phyloP scores from a whole-genome alignment of 2,797 vertebrate genomes.

The Enteromius trimaculatus region DNA sequence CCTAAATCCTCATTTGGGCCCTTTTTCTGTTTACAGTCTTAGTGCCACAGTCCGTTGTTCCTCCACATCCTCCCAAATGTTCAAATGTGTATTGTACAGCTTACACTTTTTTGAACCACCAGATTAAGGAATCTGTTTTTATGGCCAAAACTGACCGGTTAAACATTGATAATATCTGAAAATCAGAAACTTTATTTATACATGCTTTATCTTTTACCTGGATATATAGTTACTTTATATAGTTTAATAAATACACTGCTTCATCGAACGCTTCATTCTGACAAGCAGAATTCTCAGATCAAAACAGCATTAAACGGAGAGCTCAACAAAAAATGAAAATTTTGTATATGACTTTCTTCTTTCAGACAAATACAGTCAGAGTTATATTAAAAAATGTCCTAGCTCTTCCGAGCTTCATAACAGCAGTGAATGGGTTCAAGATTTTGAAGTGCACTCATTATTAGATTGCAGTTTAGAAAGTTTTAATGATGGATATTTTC shows the following conservation, averaged over 20 bases:
- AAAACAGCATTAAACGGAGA: not conserved
- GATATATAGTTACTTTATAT: not conserved
- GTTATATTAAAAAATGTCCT: too few species aligned
- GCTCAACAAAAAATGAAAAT: not conserved
- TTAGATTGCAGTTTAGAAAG: too few species aligned
- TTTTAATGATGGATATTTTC: too few species aligned
- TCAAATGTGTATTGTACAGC: not conserved
- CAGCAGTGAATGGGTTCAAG: too few species aligned
- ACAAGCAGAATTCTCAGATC: not conserved
- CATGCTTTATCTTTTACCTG: not conserved
- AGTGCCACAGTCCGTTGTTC: not conserved
- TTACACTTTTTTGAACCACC: not conserved
- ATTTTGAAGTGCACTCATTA: too few species aligned
- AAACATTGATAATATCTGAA: not conserved
- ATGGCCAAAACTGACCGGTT: not conserved
- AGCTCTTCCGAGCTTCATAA: too few species aligned
- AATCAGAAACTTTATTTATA: not conserved
- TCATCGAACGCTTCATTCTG: not conserved
- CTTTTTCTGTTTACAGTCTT: not conserved
- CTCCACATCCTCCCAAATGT: not conserved
- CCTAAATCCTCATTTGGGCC: not conserved
- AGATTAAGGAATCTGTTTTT: not conserved
- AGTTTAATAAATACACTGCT: not conserved
- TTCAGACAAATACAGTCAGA: too few species aligned
- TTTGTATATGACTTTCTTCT: not conserved